Conservation (phyloP, 2,888 invertebrate genomes). For the Cosmopolites sordidus region DNA sequence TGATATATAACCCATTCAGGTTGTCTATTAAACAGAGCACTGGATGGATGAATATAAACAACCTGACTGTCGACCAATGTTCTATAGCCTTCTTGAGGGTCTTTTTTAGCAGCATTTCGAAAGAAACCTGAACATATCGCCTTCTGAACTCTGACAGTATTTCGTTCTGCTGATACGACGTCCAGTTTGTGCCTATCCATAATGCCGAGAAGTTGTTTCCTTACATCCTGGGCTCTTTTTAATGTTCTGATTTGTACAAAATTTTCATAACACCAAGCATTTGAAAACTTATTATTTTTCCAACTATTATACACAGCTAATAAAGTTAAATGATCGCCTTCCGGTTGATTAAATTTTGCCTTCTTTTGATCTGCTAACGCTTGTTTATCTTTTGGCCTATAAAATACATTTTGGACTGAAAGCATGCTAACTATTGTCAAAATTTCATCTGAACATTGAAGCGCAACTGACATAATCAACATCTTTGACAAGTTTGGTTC, state of each 20-base stretch:
- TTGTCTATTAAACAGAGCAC: slow-evolving; percentile 95
- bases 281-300: slow-evolving; percentile 98
- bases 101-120: slow-evolving; percentile 97
- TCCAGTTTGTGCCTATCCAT: slow-evolving; percentile 98
- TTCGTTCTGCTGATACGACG: slow-evolving; percentile 94
- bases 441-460: slow-evolving; percentile 97
- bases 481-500: slow-evolving; percentile 98
- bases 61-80: slow-evolving; percentile 97
- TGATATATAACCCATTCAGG: slow-evolving; percentile 99
- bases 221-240: slow-evolving; percentile 95
- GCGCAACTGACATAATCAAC: slow-evolving; percentile 97
- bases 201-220: slow-evolving; percentile 94
- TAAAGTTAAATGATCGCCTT: slow-evolving; percentile 96
- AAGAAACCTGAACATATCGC: slow-evolving; percentile 98
- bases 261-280: slow-evolving; percentile 99
- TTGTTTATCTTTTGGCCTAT: slow-evolving; percentile 91
- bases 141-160: slow-evolving; percentile 93
- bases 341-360: slow-evolving; percentile 97
- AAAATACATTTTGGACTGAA: slow-evolving; percentile 98
- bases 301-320: slow-evolving; percentile 99
- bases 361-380: slow-evolving; percentile 98
- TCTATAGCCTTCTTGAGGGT: slow-evolving; percentile 96
- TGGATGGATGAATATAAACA: slow-evolving; percentile 98
- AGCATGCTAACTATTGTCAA: slow-evolving; percentile 98
- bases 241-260: slow-evolving; percentile 96